Evolutionary conservation across 2,113 vertebrate species (phyloP), one percentile per base, ranked within the genome.

Genomic region (Rhinoptilus africanus): DNA sequence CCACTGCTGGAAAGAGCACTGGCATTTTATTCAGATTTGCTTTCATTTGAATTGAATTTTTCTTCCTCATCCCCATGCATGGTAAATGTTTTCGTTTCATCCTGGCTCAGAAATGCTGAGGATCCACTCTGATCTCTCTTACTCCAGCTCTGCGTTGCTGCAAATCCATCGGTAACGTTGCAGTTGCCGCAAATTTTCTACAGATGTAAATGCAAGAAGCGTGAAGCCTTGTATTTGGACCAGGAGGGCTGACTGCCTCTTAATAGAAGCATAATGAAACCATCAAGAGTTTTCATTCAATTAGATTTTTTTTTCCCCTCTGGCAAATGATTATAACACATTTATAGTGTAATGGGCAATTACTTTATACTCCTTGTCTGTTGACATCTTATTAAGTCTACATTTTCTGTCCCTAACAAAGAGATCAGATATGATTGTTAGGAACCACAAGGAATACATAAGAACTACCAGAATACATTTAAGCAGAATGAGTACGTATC

Each of bases 251-350:
- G 91, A 75, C 89, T 88, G 89, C 74, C 62, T 95, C 71, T 94
- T 96, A 93, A 95, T 23, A 95, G 95, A 66, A 97, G 57, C 96
- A 96, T 97, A 97, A 97, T 97, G 97, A 97, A 97, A 97, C 97
- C 92, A 96, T 97, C 97, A 97, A 96, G 95, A 94, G 83, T 96
- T 96, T 96, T 96, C 89, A 97, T 97, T 97, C 97, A 96, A 96
- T 97, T 97, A 97, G 95, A 88, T 79, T 91, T 95, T 91, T 75
- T 87, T 72, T 68, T n/a, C 14, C 86, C 97, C 95, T 83, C 86
- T 77, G 92, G 97, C 93, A 92, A 97, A 92, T 88, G 74, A 90
- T 89, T 83, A 59, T 92, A 95, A 93, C 96, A 96, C 97, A 95
- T 97, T 96, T 94, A 94, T 91, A 95, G 88, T 0, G 6, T 95